phyloP scores from a whole-genome alignment of 2,113 vertebrate genomes.

The Macrotus californicus region DNA sequence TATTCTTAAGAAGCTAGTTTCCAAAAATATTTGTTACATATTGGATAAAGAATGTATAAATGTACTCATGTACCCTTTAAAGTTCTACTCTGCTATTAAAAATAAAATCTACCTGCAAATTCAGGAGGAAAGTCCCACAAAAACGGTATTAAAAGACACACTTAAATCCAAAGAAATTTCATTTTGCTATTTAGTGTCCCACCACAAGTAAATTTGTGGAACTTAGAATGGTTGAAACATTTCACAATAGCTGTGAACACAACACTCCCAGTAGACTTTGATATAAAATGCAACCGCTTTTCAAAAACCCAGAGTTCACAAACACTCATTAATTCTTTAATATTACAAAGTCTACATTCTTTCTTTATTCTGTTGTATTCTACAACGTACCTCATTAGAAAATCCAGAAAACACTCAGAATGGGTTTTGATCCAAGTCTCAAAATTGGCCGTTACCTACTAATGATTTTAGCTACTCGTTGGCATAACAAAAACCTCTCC shows the following conservation, averaged over 20 bases:
- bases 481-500: slow-evolving; percentile 50
- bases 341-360: background rate
- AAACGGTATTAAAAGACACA: background rate
- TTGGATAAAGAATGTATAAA: too few species aligned
- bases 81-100: too few species aligned
- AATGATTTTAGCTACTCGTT: background rate
- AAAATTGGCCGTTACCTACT: background rate
- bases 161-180: slow-evolving; percentile 18
- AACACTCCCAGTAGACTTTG: background rate
- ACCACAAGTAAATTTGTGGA: background rate
- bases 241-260: background rate
- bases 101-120: too few species aligned
- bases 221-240: background rate
- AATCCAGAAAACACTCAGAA: slow-evolving; percentile 2
- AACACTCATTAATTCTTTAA: background rate
- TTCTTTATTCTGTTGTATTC: background rate
- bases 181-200: background rate
- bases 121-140: too few species aligned
- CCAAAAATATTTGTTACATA: background rate
- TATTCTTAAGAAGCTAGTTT: background rate
- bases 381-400: background rate
- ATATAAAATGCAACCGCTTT: background rate
- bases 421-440: slow-evolving; percentile 29
- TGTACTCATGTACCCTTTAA: too few species aligned
- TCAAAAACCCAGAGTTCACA: background rate